phyloP scores from a whole-genome alignment of 2,797 vertebrate species.

The Linurgus olivaceus region DNA sequence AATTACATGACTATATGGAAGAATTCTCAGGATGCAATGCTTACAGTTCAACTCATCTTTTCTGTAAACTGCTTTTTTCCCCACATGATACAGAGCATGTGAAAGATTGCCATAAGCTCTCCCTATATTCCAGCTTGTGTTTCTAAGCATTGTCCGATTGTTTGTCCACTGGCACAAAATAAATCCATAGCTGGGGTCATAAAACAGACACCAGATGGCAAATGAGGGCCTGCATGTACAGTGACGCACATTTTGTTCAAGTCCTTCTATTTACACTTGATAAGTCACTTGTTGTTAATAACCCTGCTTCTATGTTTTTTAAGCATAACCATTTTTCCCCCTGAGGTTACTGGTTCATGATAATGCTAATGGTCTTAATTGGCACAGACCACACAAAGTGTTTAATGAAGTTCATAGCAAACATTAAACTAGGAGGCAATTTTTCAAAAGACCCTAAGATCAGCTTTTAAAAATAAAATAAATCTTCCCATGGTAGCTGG shows the following conservation, averaged over 20 bases:
- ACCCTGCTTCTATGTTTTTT: not conserved
- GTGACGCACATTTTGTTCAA: slow-evolving; percentile 33
- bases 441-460: not conserved
- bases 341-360: not conserved
- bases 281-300: slow-evolving; percentile 38
- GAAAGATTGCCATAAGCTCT: not conserved
- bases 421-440: not conserved
- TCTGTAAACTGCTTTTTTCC: not conserved
- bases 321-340: not conserved
- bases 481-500: not conserved
- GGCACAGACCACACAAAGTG: not conserved
- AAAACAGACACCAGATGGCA: slow-evolving; percentile 39
- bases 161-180: slow-evolving; percentile 8
- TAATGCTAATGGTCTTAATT: slow-evolving; percentile 22
- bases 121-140: not conserved
- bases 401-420: slow-evolving; percentile 3
- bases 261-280: slow-evolving; percentile 40
- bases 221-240: not conserved
- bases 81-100: not conserved
- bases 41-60: not conserved
- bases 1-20: not conserved
- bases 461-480: not conserved
- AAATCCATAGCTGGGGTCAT: not conserved
- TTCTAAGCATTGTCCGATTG: slow-evolving; percentile 11
- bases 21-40: not conserved